These are phyloP conservation scores for Gortyna flavago DNA, from an alignment of 2,888 invertebrate species.

Conservation along the genomic window DNA sequence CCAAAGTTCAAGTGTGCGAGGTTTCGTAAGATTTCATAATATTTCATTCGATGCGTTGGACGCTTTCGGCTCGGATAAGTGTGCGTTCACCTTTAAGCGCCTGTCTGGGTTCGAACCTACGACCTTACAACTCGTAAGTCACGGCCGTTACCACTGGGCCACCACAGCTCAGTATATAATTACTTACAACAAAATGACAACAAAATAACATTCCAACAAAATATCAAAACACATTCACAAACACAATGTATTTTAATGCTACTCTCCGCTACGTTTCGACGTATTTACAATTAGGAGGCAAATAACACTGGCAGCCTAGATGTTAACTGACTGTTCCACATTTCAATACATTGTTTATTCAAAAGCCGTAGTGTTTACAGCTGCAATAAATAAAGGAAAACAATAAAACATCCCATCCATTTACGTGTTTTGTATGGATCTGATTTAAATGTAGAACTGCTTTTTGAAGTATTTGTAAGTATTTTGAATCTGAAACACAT, in stretches of 20 bases:
- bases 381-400: slow-evolving; percentile 58
- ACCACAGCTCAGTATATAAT: no score
- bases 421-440: slow-evolving; percentile 35
- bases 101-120: neutral
- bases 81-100: no score
- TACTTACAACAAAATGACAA: neutral
- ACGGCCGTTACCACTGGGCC: no score
- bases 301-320: slow-evolving; percentile 46
- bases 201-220: neutral
- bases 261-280: slow-evolving; percentile 23
- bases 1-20: no score
- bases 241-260: slow-evolving; percentile 35
- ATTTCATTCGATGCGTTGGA: no score
- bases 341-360: slow-evolving; percentile 55
- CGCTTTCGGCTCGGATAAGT: no score
- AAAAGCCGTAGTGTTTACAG: slow-evolving; percentile 52
- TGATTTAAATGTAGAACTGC: slow-evolving; percentile 35
- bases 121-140: neutral
- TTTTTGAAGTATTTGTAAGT: slow-evolving; percentile 24
- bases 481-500: neutral
- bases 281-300: slow-evolving; percentile 34
- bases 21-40: no score
- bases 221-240: slow-evolving; percentile 1
- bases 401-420: slow-evolving; percentile 59
- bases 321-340: slow-evolving; percentile 48